Evolutionary conservation across 2,888 invertebrate genomes (phyloP).

Genomic region (Papilio demoleus): DNA sequence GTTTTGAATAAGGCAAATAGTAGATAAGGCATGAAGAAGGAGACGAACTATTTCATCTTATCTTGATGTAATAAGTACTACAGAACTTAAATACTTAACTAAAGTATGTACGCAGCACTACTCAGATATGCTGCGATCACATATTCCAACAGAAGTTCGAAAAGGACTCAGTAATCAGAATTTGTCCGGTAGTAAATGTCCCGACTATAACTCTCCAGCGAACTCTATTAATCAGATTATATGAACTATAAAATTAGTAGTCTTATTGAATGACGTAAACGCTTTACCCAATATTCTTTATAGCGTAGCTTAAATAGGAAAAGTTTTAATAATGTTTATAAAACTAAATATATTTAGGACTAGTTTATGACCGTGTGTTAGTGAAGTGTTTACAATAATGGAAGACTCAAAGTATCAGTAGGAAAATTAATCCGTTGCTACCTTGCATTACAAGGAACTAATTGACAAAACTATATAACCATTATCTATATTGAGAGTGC

Average conservation of each 20-base stretch:
- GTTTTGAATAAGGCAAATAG: neutral
- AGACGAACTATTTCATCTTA: neutral
- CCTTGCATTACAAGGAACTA: neutral
- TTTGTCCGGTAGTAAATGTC: constrained; percentile 32
- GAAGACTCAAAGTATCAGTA: too few relatives aligned
- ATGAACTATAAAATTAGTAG: constrained; percentile 36
- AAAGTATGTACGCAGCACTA: constrained; percentile 7
- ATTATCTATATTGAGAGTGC: constrained; percentile 18
- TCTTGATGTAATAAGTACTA: neutral
- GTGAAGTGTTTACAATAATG: neutral
- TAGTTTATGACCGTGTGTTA: neutral
- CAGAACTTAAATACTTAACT: neutral
- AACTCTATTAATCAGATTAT: constrained; percentile 31
- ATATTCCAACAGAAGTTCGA: constrained; percentile 25
- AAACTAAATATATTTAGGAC: constrained; percentile 4
- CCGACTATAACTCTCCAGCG: constrained; percentile 21
- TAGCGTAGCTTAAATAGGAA: constrained; percentile 6
- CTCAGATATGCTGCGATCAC: constrained; percentile 8
- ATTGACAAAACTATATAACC: constrained; percentile 6
- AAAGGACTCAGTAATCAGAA: constrained; percentile 33
- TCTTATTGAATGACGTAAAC: constrained; percentile 9
- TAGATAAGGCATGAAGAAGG: neutral
- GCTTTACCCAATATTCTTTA: constrained; percentile 21
- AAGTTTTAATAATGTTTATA: constrained; percentile 14
- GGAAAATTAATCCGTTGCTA: neutral